Evolutionary conservation across 2,113 vertebrate genomes (phyloP), one percentile per base, ranked within the genome.

Genomic region (Manacus vitellinus): DNA sequence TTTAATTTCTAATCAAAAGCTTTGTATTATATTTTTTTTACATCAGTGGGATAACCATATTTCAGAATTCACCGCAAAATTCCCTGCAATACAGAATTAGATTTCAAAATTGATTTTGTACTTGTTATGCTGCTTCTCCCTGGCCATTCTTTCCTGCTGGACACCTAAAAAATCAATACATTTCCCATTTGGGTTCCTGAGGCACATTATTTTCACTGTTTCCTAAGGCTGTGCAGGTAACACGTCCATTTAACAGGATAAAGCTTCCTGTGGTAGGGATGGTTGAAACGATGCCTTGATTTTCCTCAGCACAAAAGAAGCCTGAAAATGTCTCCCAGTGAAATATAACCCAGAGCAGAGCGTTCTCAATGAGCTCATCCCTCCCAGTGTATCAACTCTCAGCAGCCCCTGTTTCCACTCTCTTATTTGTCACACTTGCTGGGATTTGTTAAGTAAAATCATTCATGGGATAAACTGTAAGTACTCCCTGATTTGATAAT

Each of bases 401-500:
- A 88, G 78, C 84, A 94, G 85, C 62, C 76, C 68, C 68, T 49
- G 22, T 13, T 90, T 67, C 88, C 77, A 15, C 58, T 67, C 0
- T 23, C 89, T 22, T 18, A 35, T 95, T 91, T 92, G 87, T 85
- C 94, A 96, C 90, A 86, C 41, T 66, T 85, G 80, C 87, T 92
- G 87, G 63, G 66, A 93, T 94, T 89, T 82, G 61, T 88, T 91
- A 73, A 91, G 70, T 75, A 85, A 92, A 96, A 79, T 82, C 76
- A 89, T 86, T 81, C 81, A 90, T 21, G 79, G 71, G 59, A 81
- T 92, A 68, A 94, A 87, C 78, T 47, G 27, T 63, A 80, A 93
- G 82, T 20, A 79, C 46, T 85, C 58, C 74, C 62, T 78, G 86
- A 77, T 95, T 96, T 84, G 92, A 88, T 96, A 86, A 95, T 96